Conservation (phyloP, 1,140 invertebrate species). For the Brachionus manjavacas region DNA sequence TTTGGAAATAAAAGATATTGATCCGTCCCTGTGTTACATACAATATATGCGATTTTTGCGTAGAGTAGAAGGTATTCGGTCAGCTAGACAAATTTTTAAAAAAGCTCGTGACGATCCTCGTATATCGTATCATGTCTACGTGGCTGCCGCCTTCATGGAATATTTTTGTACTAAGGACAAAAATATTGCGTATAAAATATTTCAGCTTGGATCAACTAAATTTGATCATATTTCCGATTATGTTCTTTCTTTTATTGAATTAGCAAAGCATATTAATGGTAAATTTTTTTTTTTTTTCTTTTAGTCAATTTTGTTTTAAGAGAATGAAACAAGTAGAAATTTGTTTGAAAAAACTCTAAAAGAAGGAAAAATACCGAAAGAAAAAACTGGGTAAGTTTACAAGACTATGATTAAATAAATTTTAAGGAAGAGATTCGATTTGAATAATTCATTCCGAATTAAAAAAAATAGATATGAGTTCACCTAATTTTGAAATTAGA, state of each 20-base stretch:
- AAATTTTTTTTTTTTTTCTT: slow-evolving; percentile 52
- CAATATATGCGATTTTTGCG: slow-evolving; percentile 99
- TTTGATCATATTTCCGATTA: slow-evolving; percentile 90
- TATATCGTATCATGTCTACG: slow-evolving; percentile 84
- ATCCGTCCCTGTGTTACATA: slow-evolving; percentile 64
- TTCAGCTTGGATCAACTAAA: slow-evolving; percentile 95
- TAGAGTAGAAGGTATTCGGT: slow-evolving; percentile 93
- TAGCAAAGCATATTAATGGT: slow-evolving; percentile 93
- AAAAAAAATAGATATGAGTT: no score
- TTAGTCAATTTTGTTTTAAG: neutral
- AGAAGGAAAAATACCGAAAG: neutral
- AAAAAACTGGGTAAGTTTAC: neutral
- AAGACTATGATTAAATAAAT: no score
- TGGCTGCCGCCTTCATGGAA: slow-evolving; percentile 94
- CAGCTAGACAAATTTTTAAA: slow-evolving; percentile 88
- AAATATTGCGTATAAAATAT: slow-evolving; percentile 94
- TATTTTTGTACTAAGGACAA: slow-evolving; percentile 99
- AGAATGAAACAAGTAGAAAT: slow-evolving; percentile 1
- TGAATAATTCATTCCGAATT: no score
- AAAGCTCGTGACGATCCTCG: slow-evolving; percentile 81
- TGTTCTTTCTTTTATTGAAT: slow-evolving; percentile 90
- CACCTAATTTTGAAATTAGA: no score
- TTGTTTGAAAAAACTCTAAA: neutral
- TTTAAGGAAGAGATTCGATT: no score
- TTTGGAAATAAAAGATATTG: slow-evolving; percentile 23